phyloP scores from a whole-genome alignment of 2,797 vertebrate species.

The Poecilia velifera region DNA sequence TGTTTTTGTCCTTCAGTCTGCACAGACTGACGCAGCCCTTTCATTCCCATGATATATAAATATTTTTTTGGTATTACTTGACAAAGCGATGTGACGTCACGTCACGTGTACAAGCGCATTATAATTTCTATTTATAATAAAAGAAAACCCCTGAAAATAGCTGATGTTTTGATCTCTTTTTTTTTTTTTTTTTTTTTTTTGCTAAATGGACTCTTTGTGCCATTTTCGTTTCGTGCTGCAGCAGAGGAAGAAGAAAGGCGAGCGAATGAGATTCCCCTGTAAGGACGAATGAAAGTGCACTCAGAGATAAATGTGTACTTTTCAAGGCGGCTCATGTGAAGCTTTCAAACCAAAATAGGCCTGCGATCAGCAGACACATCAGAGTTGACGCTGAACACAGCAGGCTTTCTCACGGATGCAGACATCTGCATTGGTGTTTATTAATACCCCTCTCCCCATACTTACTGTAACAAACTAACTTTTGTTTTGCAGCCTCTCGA shows the following conservation, averaged over 20 bases:
- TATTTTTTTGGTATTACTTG: slow-evolving; percentile 75
- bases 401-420: slow-evolving; percentile 65
- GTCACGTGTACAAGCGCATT: slow-evolving; percentile 93
- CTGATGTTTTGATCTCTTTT: slow-evolving; percentile 14
- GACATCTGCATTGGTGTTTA: slow-evolving; percentile 69
- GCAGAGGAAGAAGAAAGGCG: slow-evolving; percentile 18
- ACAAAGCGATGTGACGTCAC: slow-evolving; percentile 83
- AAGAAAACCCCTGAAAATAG: slow-evolving; percentile 73
- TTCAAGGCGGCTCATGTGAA: slow-evolving; percentile 63
- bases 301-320: too few species aligned
- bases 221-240: slow-evolving; percentile 32
- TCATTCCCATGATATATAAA: slow-evolving; percentile 74
- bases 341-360: slow-evolving; percentile 63
- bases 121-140: slow-evolving; percentile 98
- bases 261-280: slow-evolving; percentile 43
- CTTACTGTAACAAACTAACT: slow-evolving; percentile 77
- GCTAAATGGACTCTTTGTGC: slow-evolving; percentile 64
- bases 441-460: slow-evolving; percentile 55
- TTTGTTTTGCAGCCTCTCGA: slow-evolving; percentile 73
- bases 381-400: slow-evolving; percentile 68
- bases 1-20: slow-evolving; percentile 77
- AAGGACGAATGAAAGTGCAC: slow-evolving; percentile 29
- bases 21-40: slow-evolving; percentile 83
- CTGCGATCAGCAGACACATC: slow-evolving; percentile 66
- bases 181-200: not conserved